Conservation (phyloP, 2,888 invertebrate species). For the Bembecia ichneumoniformis region DNA sequence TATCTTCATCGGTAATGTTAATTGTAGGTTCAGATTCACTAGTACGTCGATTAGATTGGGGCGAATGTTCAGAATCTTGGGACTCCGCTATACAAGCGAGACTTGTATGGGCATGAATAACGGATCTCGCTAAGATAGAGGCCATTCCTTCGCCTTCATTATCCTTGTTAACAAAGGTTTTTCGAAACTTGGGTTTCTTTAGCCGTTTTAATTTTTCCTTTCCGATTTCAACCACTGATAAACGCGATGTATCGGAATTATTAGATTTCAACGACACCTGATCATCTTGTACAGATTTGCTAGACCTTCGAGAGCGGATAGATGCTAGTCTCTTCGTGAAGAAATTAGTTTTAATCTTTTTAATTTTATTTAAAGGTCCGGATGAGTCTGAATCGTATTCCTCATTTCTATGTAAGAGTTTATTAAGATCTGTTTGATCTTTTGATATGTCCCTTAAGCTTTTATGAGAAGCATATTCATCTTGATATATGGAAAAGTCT, state of each 20-base stretch:
- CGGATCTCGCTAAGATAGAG: conserved; percentile 76
- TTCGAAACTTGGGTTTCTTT: conserved; percentile 51
- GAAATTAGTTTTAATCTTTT: conserved; percentile 74
- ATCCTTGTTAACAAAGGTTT: conserved; percentile 38
- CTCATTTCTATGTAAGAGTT: conserved; percentile 69
- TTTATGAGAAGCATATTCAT: conserved; percentile 42
- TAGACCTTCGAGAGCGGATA: conserved; percentile 69
- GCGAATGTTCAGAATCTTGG: conserved; percentile 62
- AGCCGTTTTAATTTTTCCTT: conserved; percentile 54
- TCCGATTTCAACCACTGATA: conserved; percentile 53
- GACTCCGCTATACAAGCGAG: conserved; percentile 72
- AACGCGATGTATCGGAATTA: conserved; percentile 59
- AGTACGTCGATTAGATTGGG: conserved; percentile 46
- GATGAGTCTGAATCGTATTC: conserved; percentile 53
- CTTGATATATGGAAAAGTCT: conserved; percentile 49
- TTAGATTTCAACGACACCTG: conserved; percentile 66
- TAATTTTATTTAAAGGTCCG: conserved; percentile 69
- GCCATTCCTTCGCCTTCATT: conserved; percentile 76
- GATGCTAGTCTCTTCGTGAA: conserved; percentile 75
- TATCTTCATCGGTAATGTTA: conserved; percentile 37
- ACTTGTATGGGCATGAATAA: conserved; percentile 73
- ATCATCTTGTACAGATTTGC: conserved; percentile 62
- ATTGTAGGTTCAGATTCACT: conserved; percentile 57
- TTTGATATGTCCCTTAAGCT: conserved; percentile 53
- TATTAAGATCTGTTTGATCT: conserved; percentile 56